Conservation (phyloP, 2,888 invertebrate species). For the Bibio marci region DNA sequence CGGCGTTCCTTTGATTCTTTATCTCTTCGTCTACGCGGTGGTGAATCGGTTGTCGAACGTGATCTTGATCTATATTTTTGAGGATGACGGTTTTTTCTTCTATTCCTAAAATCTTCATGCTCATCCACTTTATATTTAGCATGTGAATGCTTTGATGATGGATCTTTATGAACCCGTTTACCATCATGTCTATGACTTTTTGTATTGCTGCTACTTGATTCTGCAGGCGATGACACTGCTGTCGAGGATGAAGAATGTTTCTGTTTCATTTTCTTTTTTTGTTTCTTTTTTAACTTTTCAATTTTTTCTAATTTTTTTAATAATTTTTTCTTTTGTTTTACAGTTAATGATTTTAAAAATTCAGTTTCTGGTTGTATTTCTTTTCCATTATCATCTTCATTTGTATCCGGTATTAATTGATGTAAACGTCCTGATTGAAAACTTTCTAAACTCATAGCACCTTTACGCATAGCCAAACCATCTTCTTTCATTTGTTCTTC, state of each 20-base stretch:
- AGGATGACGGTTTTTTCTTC: too few relatives aligned
- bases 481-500: conserved; percentile 86
- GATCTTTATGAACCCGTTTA: too few relatives aligned
- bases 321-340: conserved; percentile 78
- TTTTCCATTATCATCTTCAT: conserved; percentile 18
- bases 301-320: conserved; percentile 61
- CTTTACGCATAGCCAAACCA: conserved; percentile 74
- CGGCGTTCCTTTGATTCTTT: too few relatives aligned
- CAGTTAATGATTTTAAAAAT: conserved; percentile 66
- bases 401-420: conserved; percentile 38
- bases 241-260: conserved; percentile 32
- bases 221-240: conserved; percentile 28
- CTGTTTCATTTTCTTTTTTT: conserved; percentile 8
- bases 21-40: too few relatives aligned
- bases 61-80: too few relatives aligned
- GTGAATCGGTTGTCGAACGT: too few relatives aligned
- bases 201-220: too few relatives aligned
- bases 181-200: too few relatives aligned
- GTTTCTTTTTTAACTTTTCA: conserved; percentile 30
- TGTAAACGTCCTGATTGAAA: conserved; percentile 37
- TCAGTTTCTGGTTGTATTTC: conserved; percentile 47
- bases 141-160: too few relatives aligned
- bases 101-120: too few relatives aligned
- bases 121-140: too few relatives aligned
- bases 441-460: conserved; percentile 40